phyloP scores from a whole-genome alignment of 2,888 invertebrate species.

The Metacarcinus magister region DNA sequence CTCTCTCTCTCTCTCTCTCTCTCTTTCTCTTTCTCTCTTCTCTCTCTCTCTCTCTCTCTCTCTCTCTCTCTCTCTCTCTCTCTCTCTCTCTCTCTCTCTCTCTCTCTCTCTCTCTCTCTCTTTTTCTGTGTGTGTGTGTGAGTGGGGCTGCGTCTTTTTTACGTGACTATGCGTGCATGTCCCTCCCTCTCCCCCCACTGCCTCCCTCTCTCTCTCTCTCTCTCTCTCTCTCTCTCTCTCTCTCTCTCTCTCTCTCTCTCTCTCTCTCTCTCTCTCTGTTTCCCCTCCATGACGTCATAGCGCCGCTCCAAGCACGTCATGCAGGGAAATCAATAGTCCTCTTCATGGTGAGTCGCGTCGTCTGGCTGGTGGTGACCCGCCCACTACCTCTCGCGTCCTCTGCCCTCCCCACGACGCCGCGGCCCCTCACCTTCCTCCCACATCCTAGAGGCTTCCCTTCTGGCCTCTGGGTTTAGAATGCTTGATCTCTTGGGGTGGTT shows the following conservation, averaged over 20 bases:
- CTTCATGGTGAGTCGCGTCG: neutral
- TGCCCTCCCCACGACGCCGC: neutral
- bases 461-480: neutral
- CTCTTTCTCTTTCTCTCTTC: no score
- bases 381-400: neutral
- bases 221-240: constrained; percentile 55
- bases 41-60: neutral
- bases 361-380: neutral
- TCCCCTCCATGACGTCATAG: neutral
- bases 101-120: neutral
- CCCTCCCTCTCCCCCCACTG: neutral
- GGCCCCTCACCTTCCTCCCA: neutral
- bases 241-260: constrained; percentile 40
- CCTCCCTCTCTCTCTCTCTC: constrained; percentile 35
- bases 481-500: neutral
- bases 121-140: neutral
- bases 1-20: no score
- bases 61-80: neutral
- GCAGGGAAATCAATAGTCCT: constrained; percentile 26
- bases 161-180: neutral
- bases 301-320: constrained; percentile 30
- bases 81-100: constrained; percentile 20
- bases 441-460: neutral
- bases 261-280: constrained; percentile 10
- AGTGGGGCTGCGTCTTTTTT: no score